A percentile compares a stretch with the other conserved stretches of the same genome.
phyloP scores from a whole-genome alignment of 2,113 vertebrate genomes.

The Orthonyx spaldingii region DNA sequence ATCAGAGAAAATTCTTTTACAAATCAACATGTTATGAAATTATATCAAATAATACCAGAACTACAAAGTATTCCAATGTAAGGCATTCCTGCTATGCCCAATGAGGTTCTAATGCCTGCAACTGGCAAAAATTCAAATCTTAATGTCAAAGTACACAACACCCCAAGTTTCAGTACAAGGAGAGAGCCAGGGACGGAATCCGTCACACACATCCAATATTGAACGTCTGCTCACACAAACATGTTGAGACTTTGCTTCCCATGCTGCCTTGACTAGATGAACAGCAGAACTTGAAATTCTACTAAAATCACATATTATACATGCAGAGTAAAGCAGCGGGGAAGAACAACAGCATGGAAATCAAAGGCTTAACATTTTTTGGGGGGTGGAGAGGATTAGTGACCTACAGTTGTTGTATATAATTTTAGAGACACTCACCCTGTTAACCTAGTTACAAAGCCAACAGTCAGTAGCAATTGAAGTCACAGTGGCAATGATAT shows the following conservation, averaged over 20 bases:
- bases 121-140: background rate
- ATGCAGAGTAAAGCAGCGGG: background rate
- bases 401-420: constrained; percentile 35
- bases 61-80: background rate
- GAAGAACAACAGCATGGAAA: constrained; percentile 1
- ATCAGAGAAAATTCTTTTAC: background rate
- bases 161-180: background rate
- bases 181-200: background rate
- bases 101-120: background rate
- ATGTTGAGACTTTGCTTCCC: background rate
- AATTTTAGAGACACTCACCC: constrained; percentile 28
- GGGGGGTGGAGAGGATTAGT: constrained; percentile 35
- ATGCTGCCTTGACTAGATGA: background rate
- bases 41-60: background rate
- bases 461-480: background rate
- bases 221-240: background rate
- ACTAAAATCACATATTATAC: background rate
- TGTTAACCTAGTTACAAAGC: constrained; percentile 38
- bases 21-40: background rate
- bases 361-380: constrained; percentile 38
- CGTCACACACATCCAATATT: background rate
- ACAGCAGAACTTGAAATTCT: background rate
- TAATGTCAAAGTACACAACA: background rate
- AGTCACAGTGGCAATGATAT: background rate
- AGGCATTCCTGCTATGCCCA: background rate